Base-by-base conservation (phyloP, 2,888 invertebrate species). In the Cistogaster globosa region DNA sequence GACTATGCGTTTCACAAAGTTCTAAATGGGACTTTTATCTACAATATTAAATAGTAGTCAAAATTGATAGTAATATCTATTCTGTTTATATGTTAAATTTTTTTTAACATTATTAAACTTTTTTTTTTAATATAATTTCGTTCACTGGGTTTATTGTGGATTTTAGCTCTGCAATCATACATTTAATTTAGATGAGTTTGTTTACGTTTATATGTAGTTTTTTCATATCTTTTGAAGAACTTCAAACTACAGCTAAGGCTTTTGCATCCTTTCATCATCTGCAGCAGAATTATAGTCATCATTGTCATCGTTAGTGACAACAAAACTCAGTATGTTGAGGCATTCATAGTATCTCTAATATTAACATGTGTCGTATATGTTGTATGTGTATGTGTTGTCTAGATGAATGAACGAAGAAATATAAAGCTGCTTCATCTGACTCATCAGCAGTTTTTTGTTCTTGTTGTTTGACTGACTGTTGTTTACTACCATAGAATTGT, bases 121-220 rank as follows among this genome's bases (percentile, higher is more conserved):
- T 5, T 32, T 32, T 6, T 14, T 26, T 26, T 26, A 22, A 22
- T 4, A 20, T 4, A 0, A 63, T 42, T n/a, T 51, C 58, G 57
- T 67, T 72, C n/a, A n/a, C 45, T 71, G 78, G 79, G 22, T n/a
- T 22, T 3, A 65, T 18, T 2, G 16, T 55, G 42, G 18, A 58
- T 79, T 67, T 72, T 72, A 51, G n/a, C 38, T 65, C 18, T 45
- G n/a, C n/a, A 62, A 48, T 72, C 72, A 75, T 75, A 67, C 57
- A 76, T 84, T 84, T 77, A 81, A 84, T 84, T 84, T 84, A 68
- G 72, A 77, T 58, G 76, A 58, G 48, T 81, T 84, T 84, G 76
- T 77, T 84, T 68, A 58, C 67, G 65, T 81, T 75, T 68, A 51
- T 51, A 77, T 38, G 36, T 26, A 63, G 58, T 53, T 69, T 58